Evolutionary conservation across 2,797 vertebrate genomes (phyloP).

Genomic region (Eulemur mongoz): DNA sequence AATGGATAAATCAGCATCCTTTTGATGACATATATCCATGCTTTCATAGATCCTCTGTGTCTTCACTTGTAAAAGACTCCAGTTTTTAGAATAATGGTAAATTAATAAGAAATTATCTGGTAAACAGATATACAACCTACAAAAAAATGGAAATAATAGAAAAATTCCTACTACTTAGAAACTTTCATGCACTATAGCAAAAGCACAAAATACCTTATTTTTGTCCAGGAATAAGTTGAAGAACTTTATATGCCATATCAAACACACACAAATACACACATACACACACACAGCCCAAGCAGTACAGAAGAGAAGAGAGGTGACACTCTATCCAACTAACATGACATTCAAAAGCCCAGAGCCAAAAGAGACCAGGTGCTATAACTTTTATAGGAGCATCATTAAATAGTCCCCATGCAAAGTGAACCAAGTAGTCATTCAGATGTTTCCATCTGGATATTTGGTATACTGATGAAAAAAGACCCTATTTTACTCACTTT

Average conservation of each 20-base stretch:
- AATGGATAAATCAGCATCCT: conserved; percentile 66
- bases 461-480: conserved; percentile 11
- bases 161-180: background rate
- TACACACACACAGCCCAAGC: background rate
- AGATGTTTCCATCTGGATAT: conserved; percentile 50
- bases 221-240: background rate
- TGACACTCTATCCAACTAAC: background rate
- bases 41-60: background rate
- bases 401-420: conserved; percentile 20
- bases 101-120: background rate
- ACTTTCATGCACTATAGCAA: background rate
- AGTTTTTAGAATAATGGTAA: background rate
- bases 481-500: conserved; percentile 27
- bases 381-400: background rate
- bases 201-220: background rate
- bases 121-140: background rate
- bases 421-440: conserved; percentile 5
- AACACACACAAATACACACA: background rate
- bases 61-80: background rate
- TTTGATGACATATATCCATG: conserved; percentile 56
- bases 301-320: background rate
- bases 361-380: background rate
- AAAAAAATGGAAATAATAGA: background rate
- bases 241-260: background rate
- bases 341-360: background rate